These are phyloP conservation scores for Xestia c-nigrum DNA, from an alignment of 2,888 invertebrate genomes.

Conservation along the genomic window DNA sequence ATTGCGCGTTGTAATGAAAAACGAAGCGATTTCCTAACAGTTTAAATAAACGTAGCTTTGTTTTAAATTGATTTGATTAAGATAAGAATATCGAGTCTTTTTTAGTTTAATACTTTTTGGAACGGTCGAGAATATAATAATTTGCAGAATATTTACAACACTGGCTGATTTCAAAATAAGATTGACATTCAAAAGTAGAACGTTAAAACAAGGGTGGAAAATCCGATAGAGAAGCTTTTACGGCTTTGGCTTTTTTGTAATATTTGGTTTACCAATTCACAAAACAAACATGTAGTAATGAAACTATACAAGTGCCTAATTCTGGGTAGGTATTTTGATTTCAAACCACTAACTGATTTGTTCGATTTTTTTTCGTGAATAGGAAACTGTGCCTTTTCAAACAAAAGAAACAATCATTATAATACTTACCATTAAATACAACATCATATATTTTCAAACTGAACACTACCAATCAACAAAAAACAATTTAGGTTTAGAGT, in stretches of 20 bases:
- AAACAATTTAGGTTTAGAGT: slow-evolving; percentile 71
- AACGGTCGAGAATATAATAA: not conserved
- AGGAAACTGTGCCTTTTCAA: not conserved
- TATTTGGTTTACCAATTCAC: too few relatives aligned
- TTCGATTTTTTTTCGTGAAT: not conserved
- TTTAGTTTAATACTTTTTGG: not conserved
- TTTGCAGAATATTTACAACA: not conserved
- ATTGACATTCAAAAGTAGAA: not conserved
- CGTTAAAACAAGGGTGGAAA: not conserved
- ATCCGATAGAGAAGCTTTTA: not conserved
- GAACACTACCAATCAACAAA: slow-evolving; percentile 62
- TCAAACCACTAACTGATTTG: not conserved
- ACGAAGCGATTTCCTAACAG: slow-evolving; percentile 84
- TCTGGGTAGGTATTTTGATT: not conserved
- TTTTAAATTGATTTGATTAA: slow-evolving; percentile 52
- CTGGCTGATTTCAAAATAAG: not conserved
- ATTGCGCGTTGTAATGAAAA: slow-evolving; percentile 85
- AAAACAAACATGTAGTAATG: not conserved
- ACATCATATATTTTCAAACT: slow-evolving; percentile 37
- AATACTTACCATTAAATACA: not conserved
- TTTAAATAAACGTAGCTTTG: slow-evolving; percentile 68
- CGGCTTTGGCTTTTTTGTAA: too few relatives aligned
- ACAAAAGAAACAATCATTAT: not conserved
- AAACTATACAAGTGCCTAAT: not conserved
- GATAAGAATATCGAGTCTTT: slow-evolving; percentile 40